Evolutionary conservation across 1,140 invertebrate genomes (phyloP), one percentile per base, ranked within the genome.

Genomic region (Steinernema feltiae): DNA sequence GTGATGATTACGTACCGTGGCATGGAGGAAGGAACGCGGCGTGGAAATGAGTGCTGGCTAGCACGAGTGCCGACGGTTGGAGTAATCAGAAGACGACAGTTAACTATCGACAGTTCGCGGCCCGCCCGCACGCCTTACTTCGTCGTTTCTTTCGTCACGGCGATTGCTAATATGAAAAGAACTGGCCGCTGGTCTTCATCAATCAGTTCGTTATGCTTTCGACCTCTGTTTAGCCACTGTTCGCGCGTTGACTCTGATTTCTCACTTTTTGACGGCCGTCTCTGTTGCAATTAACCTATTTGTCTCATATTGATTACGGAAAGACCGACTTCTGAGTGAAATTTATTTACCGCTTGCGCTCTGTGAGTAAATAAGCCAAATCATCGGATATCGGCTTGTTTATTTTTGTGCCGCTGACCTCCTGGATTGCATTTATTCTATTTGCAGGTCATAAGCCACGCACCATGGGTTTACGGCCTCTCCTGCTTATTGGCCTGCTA

Each of bases 361-460:
- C n/a, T n/a, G n/a, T n/a, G n/a, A n/a, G n/a, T n/a, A n/a, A n/a
- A n/a, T n/a, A n/a, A n/a, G n/a, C n/a, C n/a, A n/a, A n/a, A n/a
- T n/a, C n/a, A n/a, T n/a, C n/a, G n/a, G n/a, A n/a, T n/a, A n/a
- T n/a, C n/a, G n/a, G n/a, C 35, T 3, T 63, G 53, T 63, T 15
- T 63, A 7, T 27, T 63, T 27, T 17, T 63, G 53, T 63, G 53
- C 53, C 53, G 24, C 53, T 63, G 53, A 46, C 41, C 41, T n/a
- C n/a, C 7, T 46, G 41, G 41, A 46, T 12, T n/a, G 41, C 41
- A 46, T 46, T 46, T n/a, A 46, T 46, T 46, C 18, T 63, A 27
- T 63, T 63, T 63, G 53, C 53, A 63, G 53, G 53, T 63, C 53
- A 63, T 63, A 63, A 63, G 53, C 53, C 53, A 3, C 7, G 53